Conservation (phyloP, 2,888 invertebrate species). For the Phlogophora meticulosa region DNA sequence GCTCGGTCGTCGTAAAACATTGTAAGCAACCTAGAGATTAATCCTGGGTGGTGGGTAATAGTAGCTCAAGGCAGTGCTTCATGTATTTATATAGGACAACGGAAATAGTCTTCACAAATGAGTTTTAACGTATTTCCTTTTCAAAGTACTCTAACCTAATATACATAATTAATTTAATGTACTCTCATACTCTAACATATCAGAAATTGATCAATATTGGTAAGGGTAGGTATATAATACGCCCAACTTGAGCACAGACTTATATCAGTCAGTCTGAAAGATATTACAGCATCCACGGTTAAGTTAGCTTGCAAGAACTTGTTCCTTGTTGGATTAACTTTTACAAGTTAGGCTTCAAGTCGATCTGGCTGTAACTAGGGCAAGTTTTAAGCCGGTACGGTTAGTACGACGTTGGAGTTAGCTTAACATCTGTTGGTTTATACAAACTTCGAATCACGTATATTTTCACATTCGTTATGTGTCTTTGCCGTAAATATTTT, state of each 20-base stretch:
- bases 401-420: conserved; percentile 5
- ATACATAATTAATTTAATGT: conserved; percentile 1
- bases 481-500: conserved; percentile 15
- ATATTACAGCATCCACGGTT: conserved; percentile 19
- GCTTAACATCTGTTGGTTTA: not conserved
- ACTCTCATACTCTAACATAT: not conserved
- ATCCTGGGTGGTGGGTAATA: too few species aligned
- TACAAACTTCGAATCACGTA: not conserved
- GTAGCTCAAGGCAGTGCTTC: not conserved
- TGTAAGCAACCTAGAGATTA: conserved; percentile 4
- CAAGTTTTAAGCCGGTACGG: conserved; percentile 24
- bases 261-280: conserved; percentile 15
- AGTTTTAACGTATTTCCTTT: not conserved
- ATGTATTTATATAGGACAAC: not conserved
- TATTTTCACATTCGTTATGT: not conserved
- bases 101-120: not conserved
- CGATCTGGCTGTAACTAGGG: conserved; percentile 11
- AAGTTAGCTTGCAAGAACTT: conserved; percentile 36
- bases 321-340: conserved; percentile 34
- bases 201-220: not conserved
- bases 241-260: not conserved
- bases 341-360: conserved; percentile 42
- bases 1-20: conserved; percentile 7
- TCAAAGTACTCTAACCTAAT: not conserved
- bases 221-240: not conserved